Conservation (phyloP, 2,888 invertebrate species). For the Chesias legatella region DNA sequence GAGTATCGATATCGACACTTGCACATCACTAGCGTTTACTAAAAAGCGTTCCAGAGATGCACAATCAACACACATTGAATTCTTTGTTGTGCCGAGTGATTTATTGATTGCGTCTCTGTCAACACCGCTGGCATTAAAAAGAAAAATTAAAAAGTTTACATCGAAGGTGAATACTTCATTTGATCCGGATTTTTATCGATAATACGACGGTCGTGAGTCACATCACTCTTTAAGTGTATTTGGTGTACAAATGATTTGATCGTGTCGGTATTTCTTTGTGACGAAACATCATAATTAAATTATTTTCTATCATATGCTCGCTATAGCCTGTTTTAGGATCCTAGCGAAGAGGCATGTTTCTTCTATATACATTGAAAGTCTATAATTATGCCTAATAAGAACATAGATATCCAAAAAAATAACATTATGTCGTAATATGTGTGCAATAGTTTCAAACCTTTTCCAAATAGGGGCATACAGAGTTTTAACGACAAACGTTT, state of each 20-base stretch:
- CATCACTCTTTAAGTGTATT: slow-evolving; percentile 75
- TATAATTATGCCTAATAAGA: no score
- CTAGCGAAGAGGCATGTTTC: no score
- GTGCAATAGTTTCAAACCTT: no score
- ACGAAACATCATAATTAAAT: background rate
- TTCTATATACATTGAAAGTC: no score
- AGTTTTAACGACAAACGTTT: no score
- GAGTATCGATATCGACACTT: slow-evolving; percentile 25
- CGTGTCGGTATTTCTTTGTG: slow-evolving; percentile 35
- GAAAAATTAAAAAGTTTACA: slow-evolving; percentile 42
- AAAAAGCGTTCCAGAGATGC: slow-evolving; percentile 74
- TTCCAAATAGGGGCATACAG: no score
- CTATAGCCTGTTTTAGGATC: no score
- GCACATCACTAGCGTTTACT: slow-evolving; percentile 56
- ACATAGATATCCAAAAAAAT: no score
- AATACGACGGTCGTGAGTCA: slow-evolving; percentile 70
- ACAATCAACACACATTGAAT: slow-evolving; percentile 80
- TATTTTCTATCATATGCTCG: background rate
- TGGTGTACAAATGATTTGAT: slow-evolving; percentile 69
- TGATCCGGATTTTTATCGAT: slow-evolving; percentile 79
- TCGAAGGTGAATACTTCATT: slow-evolving; percentile 76
- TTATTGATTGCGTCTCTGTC: slow-evolving; percentile 80
- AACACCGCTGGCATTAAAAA: slow-evolving; percentile 63
- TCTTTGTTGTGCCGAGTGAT: slow-evolving; percentile 75
- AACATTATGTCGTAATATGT: no score